A percentile compares a stretch with the other conserved stretches of the same genome.
Conservation (phyloP, 2,797 vertebrate species). For the Botia kubotai region DNA sequence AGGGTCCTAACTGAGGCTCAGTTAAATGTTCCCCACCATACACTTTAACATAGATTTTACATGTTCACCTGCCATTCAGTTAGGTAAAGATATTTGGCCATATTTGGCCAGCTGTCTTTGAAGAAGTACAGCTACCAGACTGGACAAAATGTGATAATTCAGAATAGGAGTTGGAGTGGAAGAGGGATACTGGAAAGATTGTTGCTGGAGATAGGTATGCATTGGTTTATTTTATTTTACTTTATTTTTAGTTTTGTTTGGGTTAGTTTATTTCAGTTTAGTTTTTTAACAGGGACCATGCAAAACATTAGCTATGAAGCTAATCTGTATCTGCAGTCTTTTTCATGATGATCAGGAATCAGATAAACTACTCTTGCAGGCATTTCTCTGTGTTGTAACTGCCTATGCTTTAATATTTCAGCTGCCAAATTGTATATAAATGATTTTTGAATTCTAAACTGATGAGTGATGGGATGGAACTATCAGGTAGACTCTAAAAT, state of each 20-base stretch:
- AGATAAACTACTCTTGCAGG: background rate
- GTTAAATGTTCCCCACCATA: conserved; percentile 90
- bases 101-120: background rate
- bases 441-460: background rate
- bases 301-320: too few species aligned
- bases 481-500: background rate
- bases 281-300: too few species aligned
- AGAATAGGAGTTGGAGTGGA: background rate
- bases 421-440: background rate
- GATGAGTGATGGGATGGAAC: conserved; percentile 11
- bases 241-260: too few species aligned
- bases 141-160: background rate
- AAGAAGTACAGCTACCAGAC: background rate
- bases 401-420: background rate
- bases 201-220: background rate
- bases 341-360: background rate
- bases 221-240: too few species aligned
- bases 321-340: too few species aligned
- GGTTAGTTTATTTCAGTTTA: too few species aligned
- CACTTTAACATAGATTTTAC: conserved; percentile 77
- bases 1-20: conserved; percentile 92
- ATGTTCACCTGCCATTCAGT: background rate
- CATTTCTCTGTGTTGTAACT: background rate
- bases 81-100: background rate
- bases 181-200: background rate